Evolutionary conservation across 2,888 invertebrate genomes (phyloP).

Genomic region (Neoscelio sp.): DNA sequence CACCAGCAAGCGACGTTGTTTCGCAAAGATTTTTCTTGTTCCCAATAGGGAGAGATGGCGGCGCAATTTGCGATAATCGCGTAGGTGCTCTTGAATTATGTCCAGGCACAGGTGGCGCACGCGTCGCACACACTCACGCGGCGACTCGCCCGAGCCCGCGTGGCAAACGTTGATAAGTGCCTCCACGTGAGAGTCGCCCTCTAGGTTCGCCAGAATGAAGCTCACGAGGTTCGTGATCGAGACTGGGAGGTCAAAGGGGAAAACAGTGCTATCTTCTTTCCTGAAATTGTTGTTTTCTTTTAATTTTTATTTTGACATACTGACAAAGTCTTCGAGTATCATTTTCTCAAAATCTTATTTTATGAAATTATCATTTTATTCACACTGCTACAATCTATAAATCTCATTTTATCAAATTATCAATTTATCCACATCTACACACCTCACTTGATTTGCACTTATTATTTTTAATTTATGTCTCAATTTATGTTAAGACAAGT

Average conservation of each 20-base stretch:
- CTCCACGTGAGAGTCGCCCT: slow-evolving; percentile 80
- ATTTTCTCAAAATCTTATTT: background rate
- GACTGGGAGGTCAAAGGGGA: slow-evolving; percentile 86
- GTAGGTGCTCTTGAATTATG: slow-evolving; percentile 77
- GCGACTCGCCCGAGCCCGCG: slow-evolving; percentile 75
- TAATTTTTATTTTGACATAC: no score
- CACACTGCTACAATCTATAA: no score
- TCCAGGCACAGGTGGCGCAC: slow-evolving; percentile 79
- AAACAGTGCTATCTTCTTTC: slow-evolving; percentile 89
- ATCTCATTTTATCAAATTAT: no score
- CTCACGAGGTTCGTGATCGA: slow-evolving; percentile 88
- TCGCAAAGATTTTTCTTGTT: background rate
- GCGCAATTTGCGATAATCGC: slow-evolving; percentile 74
- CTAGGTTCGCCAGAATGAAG: slow-evolving; percentile 89
- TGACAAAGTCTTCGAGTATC: no score
- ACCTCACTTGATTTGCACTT: no score
- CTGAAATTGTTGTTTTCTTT: no score
- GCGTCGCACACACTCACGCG: slow-evolving; percentile 77
- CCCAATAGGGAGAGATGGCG: slow-evolving; percentile 67
- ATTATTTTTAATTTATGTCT: no score
- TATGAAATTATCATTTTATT: slow-evolving; percentile 2
- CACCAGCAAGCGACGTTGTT: slow-evolving; percentile 73
- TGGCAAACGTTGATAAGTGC: slow-evolving; percentile 80
- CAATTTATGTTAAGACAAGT: no score
- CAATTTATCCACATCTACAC: no score